phyloP scores from a whole-genome alignment of 2,113 vertebrate genomes.

The Verasper variegatus region DNA sequence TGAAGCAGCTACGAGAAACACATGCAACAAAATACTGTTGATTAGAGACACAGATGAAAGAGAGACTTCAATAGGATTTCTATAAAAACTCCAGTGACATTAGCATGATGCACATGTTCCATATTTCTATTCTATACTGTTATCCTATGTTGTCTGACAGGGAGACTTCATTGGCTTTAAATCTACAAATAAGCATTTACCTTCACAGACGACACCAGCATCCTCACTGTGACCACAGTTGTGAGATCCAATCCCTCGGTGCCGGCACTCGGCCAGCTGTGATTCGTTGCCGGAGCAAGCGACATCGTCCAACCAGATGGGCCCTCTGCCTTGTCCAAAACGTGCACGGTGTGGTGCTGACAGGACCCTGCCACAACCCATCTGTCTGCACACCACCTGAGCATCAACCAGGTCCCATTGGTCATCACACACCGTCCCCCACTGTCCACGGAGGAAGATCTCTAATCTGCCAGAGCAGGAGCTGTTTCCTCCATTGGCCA shows the following conservation, averaged over 20 bases:
- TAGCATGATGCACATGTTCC: too few species aligned
- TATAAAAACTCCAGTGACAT: too few species aligned
- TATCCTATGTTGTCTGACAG: too few species aligned
- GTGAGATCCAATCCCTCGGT: slow-evolving; percentile 48
- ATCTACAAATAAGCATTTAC: slow-evolving; percentile 2
- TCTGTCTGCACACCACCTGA: slow-evolving; percentile 70
- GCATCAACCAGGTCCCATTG: slow-evolving; percentile 34
- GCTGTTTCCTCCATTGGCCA: too few species aligned
- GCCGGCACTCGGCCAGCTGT: slow-evolving; percentile 39
- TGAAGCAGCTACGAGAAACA: too few species aligned
- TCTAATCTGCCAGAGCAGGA: slow-evolving; percentile 69
- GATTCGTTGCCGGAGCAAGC: slow-evolving; percentile 1
- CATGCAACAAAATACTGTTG: background rate
- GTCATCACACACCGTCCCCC: slow-evolving; percentile 73
- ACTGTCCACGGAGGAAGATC: slow-evolving; percentile 55
- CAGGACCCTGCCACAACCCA: slow-evolving; percentile 59
- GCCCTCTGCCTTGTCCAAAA: slow-evolving; percentile 60
- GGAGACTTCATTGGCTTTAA: too few species aligned
- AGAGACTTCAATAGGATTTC: background rate
- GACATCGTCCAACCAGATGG: slow-evolving; percentile 71
- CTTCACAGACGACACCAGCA: slow-evolving; percentile 62
- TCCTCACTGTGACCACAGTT: slow-evolving; percentile 55
- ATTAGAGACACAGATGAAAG: background rate
- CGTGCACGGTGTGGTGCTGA: background rate
- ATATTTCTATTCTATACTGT: too few species aligned